Percentiles rank a stretch among this genome's conserved stretches.
phyloP scores from a whole-genome alignment of 2,797 vertebrate genomes.

The Tenualosa thibaudeaui region DNA sequence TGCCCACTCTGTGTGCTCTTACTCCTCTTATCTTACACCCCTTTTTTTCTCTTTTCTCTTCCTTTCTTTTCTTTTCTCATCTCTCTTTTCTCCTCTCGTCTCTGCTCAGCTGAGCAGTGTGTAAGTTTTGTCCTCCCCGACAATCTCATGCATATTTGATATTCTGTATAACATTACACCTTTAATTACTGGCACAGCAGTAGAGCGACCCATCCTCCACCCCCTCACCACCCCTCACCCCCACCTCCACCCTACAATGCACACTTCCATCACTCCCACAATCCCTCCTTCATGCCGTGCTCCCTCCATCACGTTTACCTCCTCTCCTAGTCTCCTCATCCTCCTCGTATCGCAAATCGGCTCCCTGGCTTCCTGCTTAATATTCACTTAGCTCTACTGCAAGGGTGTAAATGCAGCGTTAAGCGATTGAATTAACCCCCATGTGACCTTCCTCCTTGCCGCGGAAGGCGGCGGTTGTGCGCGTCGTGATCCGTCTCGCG shows the following conservation, averaged over 20 bases:
- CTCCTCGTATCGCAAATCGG: conserved; percentile 7
- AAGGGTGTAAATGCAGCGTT: conserved; percentile 34
- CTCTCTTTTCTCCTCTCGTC: background rate
- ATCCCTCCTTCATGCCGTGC: background rate
- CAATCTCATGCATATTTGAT: conserved; percentile 51
- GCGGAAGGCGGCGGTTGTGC: background rate
- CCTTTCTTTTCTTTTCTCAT: background rate
- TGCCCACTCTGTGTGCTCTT: background rate
- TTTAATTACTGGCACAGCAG: conserved; percentile 38
- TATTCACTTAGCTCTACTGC: conserved; percentile 39
- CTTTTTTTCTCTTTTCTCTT: background rate
- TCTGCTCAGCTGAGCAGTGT: conserved; percentile 28
- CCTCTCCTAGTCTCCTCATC: background rate
- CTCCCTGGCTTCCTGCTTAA: conserved; percentile 2
- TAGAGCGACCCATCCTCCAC: background rate
- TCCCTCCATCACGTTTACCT: conserved; percentile 22
- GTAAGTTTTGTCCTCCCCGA: conserved; percentile 31
- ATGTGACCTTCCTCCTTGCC: conserved; percentile 26
- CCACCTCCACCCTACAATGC: background rate
- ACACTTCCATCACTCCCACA: background rate
- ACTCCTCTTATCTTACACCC: background rate
- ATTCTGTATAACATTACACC: conserved; percentile 37
- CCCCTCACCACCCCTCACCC: background rate
- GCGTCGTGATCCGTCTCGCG: background rate
- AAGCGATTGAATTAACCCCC: conserved; percentile 37